Percentiles rank a stretch among this genome's conserved stretches.
Evolutionary conservation across 2,113 vertebrate genomes (phyloP).

Genomic region (Crocuta crocuta): DNA sequence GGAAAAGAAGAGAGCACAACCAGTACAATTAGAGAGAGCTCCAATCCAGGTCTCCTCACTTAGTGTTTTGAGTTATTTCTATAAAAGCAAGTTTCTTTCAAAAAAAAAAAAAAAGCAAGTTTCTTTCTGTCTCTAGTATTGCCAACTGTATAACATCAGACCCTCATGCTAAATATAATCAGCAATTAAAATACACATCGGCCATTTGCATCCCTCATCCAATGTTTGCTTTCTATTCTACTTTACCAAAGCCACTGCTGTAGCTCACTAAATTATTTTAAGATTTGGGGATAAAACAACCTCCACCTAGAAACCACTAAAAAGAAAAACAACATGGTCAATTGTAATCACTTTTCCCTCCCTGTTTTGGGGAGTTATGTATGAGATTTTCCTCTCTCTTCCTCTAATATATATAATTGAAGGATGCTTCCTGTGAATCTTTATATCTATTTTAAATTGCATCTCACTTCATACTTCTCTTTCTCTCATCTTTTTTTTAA

Average conservation of each 20-base stretch:
- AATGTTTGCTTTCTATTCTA: neutral
- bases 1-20: neutral
- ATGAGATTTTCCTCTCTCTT: neutral
- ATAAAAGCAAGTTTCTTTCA: neutral
- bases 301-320: neutral
- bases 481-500: conserved; percentile 40
- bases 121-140: neutral
- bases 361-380: neutral
- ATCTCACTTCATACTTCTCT: conserved; percentile 44
- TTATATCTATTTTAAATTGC: conserved; percentile 31
- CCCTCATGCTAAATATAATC: neutral
- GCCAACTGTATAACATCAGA: neutral
- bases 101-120: too few species aligned
- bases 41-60: neutral
- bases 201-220: neutral
- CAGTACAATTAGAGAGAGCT: neutral
- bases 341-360: neutral
- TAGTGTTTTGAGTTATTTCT: neutral
- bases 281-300: conserved; percentile 3
- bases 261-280: conserved; percentile 43
- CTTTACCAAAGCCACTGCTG: neutral
- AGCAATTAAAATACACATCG: neutral
- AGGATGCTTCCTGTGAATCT: conserved; percentile 12
- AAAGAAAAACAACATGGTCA: neutral
- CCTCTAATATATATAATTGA: neutral